Conservation (phyloP, 2,113 vertebrate genomes). For the Galbula dea region DNA sequence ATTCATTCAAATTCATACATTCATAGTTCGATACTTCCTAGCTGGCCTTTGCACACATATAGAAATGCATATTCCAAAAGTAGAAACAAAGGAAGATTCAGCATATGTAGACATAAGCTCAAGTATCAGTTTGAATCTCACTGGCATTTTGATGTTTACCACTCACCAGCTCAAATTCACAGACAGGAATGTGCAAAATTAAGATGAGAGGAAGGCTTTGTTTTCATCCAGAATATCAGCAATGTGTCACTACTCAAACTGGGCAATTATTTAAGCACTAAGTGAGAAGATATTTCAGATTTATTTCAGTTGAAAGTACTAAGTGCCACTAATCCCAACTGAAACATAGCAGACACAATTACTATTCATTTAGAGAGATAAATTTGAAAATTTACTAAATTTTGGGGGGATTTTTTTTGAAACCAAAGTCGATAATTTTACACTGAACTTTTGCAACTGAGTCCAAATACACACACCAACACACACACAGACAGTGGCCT, state of each 20-base stretch:
- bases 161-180: not conserved
- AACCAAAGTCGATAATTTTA: not conserved
- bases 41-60: not conserved
- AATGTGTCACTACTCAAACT: not conserved
- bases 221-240: not conserved
- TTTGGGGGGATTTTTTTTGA: not conserved
- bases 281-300: not conserved
- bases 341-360: not conserved
- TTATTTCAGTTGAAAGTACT: not conserved
- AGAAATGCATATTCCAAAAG: not conserved
- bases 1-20: not conserved
- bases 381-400: not conserved
- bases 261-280: not conserved
- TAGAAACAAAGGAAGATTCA: not conserved
- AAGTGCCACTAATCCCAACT: not conserved
- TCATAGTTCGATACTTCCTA: not conserved
- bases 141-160: not conserved
- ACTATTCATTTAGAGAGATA: not conserved
- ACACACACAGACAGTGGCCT: not conserved
- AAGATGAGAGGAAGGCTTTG: not conserved
- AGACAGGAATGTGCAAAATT: not conserved
- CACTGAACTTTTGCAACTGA: not conserved
- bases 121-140: not conserved
- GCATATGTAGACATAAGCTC: not conserved
- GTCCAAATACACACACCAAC: not conserved